Evolutionary conservation across 2,797 vertebrate species (phyloP).

Genomic region (Loris lydekkerianus): DNA sequence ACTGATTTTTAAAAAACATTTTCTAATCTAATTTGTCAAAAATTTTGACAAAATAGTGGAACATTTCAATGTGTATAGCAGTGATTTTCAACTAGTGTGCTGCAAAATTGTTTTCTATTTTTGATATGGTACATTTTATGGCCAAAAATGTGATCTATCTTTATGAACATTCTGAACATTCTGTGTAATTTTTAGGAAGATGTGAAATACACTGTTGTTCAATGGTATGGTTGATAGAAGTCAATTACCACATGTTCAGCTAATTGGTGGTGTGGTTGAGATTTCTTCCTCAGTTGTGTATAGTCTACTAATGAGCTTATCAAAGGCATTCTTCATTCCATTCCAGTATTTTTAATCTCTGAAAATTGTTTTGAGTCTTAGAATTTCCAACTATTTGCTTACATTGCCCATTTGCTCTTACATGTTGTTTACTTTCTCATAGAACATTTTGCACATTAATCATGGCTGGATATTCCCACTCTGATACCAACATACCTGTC

Average conservation of each 20-base stretch:
- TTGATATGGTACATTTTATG: not conserved
- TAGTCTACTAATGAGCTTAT: not conserved
- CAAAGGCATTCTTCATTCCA: not conserved
- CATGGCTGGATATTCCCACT: not conserved
- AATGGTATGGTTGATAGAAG: not conserved
- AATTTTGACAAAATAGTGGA: not conserved
- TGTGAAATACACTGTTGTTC: not conserved
- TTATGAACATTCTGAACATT: not conserved
- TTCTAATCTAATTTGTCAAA: conserved; percentile 23
- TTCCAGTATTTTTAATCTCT: not conserved
- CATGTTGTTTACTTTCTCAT: not conserved
- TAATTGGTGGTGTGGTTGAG: not conserved
- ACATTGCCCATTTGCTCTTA: not conserved
- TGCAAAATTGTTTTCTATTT: not conserved
- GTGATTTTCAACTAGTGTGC: too few relatives aligned
- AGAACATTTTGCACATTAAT: not conserved
- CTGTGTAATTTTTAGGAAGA: not conserved
- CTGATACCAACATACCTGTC: not conserved
- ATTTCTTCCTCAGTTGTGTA: not conserved
- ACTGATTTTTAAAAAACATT: not conserved
- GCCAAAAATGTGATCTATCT: not conserved
- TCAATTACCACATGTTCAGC: not conserved
- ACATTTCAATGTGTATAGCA: not conserved
- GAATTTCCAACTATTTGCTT: not conserved
- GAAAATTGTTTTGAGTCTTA: not conserved